phyloP scores from a whole-genome alignment of 2,113 vertebrate genomes.

The Panthera uncia region DNA sequence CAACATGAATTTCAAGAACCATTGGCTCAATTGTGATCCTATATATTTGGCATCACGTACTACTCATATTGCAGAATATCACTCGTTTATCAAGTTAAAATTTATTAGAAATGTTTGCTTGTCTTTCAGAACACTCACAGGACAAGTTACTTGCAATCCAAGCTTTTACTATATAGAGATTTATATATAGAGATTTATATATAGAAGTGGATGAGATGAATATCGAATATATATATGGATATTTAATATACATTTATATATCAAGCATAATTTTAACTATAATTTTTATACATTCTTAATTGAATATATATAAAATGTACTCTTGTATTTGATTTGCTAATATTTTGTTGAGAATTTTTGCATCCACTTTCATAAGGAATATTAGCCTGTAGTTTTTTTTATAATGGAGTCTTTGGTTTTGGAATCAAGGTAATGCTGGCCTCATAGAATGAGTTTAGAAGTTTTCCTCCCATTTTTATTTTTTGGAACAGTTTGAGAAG shows the following conservation, averaged over 20 bases:
- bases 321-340: background rate
- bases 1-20: too few species aligned
- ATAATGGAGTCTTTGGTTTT: background rate
- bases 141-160: too few species aligned
- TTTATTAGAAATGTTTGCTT: too few species aligned
- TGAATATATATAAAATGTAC: background rate
- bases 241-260: background rate
- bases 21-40: too few species aligned
- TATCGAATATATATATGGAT: background rate
- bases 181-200: too few species aligned
- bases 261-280: background rate
- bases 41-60: too few species aligned
- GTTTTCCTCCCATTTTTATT: background rate
- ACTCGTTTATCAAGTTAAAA: too few species aligned
- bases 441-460: background rate
- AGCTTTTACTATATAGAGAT: too few species aligned
- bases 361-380: background rate
- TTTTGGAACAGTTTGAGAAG: background rate
- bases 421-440: background rate
- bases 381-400: background rate
- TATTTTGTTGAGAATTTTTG: background rate
- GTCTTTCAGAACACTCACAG: too few species aligned
- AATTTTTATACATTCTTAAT: background rate
- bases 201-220: background rate
- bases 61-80: too few species aligned